phyloP scores from a whole-genome alignment of 35 echinoderm and acorn worm species.

The Apostichopus californicus region DNA sequence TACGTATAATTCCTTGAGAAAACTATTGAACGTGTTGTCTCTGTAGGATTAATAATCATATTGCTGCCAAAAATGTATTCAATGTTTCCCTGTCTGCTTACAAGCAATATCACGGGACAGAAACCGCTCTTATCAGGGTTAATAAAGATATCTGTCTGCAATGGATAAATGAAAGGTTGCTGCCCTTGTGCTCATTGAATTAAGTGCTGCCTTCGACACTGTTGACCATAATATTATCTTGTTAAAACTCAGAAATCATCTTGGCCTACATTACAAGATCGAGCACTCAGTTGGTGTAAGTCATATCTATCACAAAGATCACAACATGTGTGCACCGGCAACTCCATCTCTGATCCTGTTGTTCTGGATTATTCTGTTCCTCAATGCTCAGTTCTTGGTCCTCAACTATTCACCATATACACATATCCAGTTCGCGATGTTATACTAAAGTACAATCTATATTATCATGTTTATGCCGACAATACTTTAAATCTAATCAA shows the following conservation, averaged over 20 bases:
- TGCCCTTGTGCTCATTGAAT: slow-evolving; percentile 61
- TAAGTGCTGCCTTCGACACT: slow-evolving; percentile 65
- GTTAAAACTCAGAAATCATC: background rate
- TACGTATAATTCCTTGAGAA: slow-evolving; percentile 64
- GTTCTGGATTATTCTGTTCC: slow-evolving; percentile 60
- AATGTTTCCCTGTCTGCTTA: slow-evolving; percentile 54
- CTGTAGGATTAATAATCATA: slow-evolving; percentile 35
- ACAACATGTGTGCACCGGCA: slow-evolving; percentile 55
- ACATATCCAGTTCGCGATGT: slow-evolving; percentile 53
- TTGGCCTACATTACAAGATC: slow-evolving; percentile 56
- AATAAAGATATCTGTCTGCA: slow-evolving; percentile 64
- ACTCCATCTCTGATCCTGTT: slow-evolving; percentile 46
- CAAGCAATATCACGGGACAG: slow-evolving; percentile 47
- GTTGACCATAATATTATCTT: slow-evolving; percentile 54
- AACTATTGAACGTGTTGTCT: slow-evolving; percentile 53
- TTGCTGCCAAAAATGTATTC: slow-evolving; percentile 40
- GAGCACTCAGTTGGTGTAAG: slow-evolving; percentile 62
- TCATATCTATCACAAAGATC: slow-evolving; percentile 67
- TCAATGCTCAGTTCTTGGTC: slow-evolving; percentile 64
- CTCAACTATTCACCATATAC: slow-evolving; percentile 62
- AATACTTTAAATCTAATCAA: slow-evolving; percentile 24
- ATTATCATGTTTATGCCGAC: slow-evolving; percentile 56
- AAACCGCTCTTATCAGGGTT: slow-evolving; percentile 60
- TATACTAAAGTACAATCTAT: slow-evolving; percentile 8
- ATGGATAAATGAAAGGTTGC: slow-evolving; percentile 41